Evolutionary conservation across 2,888 invertebrate species (phyloP), one percentile per base, ranked within the genome.

Genomic region (Petrolisthes manimaculis): DNA sequence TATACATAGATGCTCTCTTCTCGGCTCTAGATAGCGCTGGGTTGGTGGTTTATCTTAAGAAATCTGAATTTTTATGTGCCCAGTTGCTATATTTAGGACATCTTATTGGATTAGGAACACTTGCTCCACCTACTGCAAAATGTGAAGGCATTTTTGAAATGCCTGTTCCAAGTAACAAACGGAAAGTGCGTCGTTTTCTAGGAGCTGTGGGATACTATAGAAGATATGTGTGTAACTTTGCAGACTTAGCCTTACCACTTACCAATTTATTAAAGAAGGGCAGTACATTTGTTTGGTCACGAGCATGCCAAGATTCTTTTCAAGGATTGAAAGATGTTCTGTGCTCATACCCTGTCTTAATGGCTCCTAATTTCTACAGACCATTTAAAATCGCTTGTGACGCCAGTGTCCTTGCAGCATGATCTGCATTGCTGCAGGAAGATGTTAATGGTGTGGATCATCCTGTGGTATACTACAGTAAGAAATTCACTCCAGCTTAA

Each of bases 361-460:
- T 74, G 74, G 74, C 74, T 74, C 74, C n/a, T 74, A 74, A 74
- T 8, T 74, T 74, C 74, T 4, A 74, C 74, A 74, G 8, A 74
- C 24, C 74, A 24, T 74, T 74, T 24, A 74, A 74, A 74, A n/a
- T 18, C 24, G 9, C 18, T 6, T 74, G 74, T 74, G 74, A 74
- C 24, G 74, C 74, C 74, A 74, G 74, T 74, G 74, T n/a, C 24
- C 24, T 74, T 74, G 74, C 74, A 24, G 74, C 74, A 74, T 12
- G 8, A n/a, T 74, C 74, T 74, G 74, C 74, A 24, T 74, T 74
- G 74, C 24, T 74, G 74, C 74, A 37, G 37, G 37, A 37, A 37
- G 37, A 37, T 37, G 37, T 37, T 37, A 2, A 37, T 37, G 37
- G 37, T 37, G 37, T 37, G 37, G 37, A 37, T 37, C 37, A 37